phyloP scores from a whole-genome alignment of 35 echinoderm and acorn worm genomes.

The Stichopus chloronotus region DNA sequence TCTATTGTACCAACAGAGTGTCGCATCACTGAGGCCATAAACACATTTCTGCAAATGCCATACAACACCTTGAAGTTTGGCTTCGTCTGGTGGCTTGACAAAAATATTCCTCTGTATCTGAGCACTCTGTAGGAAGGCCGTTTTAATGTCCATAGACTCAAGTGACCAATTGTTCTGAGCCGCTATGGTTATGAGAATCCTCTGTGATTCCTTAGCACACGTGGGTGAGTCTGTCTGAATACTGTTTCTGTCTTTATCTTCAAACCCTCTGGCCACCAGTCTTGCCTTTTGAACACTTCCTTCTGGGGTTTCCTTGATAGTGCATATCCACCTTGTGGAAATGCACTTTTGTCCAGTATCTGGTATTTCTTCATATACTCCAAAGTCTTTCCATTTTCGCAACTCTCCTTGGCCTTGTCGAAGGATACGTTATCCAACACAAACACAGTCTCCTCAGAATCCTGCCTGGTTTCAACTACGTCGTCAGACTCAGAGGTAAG shows the following conservation, averaged over 20 bases:
- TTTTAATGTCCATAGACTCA: constrained; percentile 55
- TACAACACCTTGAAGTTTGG: background rate
- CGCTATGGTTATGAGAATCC: constrained; percentile 13
- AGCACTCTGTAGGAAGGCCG: constrained; percentile 38
- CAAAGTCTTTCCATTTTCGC: constrained; percentile 37
- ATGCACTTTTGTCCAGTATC: constrained; percentile 40
- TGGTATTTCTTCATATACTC: constrained; percentile 35
- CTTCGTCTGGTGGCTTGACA: constrained; percentile 33
- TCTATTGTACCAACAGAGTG: constrained; percentile 54
- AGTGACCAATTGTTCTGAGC: constrained; percentile 48
- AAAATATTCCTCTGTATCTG: constrained; percentile 9
- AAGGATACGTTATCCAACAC: background rate
- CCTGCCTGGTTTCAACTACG: background rate
- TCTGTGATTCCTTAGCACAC: constrained; percentile 48
- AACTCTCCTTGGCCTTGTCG: constrained; percentile 39
- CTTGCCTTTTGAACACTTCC: constrained; percentile 36
- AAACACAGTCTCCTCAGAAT: background rate
- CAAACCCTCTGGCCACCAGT: constrained; percentile 57
- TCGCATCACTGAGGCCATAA: constrained; percentile 53
- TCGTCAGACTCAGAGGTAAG: background rate
- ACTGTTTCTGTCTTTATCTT: constrained; percentile 30
- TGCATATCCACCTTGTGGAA: constrained; percentile 44
- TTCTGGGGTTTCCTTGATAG: constrained; percentile 17
- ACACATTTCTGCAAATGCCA: constrained; percentile 51
- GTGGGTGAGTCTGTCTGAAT: constrained; percentile 44